These are phyloP conservation scores for Amazona vittata DNA, from an alignment of 2,113 vertebrate species.

Conservation along the genomic window DNA sequence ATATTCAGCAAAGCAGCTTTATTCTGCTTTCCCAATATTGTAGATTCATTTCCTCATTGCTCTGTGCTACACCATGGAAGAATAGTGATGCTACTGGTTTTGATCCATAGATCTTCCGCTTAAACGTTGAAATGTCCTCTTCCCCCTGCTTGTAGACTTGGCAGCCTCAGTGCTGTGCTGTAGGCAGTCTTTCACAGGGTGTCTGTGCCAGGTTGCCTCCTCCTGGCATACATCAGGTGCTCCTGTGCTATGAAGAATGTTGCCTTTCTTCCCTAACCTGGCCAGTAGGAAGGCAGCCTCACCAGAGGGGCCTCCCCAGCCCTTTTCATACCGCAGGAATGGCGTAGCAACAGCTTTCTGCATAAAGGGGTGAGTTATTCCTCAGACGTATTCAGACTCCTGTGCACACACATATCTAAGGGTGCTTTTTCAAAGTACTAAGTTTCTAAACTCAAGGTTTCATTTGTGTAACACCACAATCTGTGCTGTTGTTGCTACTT, in stretches of 20 bases:
- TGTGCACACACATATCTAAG: neutral
- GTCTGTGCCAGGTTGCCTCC: neutral
- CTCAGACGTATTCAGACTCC: neutral
- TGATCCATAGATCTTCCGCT: neutral
- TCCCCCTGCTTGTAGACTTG: neutral
- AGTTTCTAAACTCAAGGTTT: neutral
- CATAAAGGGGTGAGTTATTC: neutral
- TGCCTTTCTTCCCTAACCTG: neutral
- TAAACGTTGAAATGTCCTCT: neutral
- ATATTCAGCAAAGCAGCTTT: neutral
- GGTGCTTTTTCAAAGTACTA: neutral
- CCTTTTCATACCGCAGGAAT: neutral
- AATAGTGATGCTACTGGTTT: neutral
- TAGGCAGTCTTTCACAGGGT: neutral
- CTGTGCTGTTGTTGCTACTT: neutral
- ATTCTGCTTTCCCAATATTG: neutral
- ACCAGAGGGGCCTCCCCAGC: neutral
- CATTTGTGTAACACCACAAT: neutral
- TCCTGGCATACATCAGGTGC: neutral
- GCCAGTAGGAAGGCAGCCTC: neutral
- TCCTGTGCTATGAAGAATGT: neutral
- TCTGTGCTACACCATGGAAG: neutral
- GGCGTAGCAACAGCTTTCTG: neutral
- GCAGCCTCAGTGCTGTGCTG: neutral
- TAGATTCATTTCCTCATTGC: neutral